These are phyloP conservation scores for Prionchulus punctatus DNA, from an alignment of 2,888 invertebrate species.

Conservation along the genomic window DNA sequence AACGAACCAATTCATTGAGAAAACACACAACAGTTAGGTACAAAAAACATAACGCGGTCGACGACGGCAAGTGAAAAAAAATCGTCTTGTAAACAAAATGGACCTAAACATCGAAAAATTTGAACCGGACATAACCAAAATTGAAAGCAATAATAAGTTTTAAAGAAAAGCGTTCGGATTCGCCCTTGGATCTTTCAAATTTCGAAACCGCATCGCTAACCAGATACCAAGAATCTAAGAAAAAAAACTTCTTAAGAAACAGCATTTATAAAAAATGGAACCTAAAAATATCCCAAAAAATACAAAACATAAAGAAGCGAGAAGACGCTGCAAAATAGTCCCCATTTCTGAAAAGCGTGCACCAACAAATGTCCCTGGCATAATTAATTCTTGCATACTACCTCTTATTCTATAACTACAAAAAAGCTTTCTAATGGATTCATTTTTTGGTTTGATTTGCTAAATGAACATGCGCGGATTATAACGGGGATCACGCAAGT, in stretches of 20 bases:
- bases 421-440: neutral
- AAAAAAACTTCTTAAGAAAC: constrained; percentile 8
- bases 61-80: too few relatives aligned
- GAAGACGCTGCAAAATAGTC: neutral
- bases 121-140: too few relatives aligned
- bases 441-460: neutral
- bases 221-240: constrained; percentile 87
- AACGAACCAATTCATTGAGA: too few relatives aligned
- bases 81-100: too few relatives aligned
- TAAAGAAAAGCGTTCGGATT: constrained; percentile 12
- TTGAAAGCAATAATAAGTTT: too few relatives aligned
- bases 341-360: neutral
- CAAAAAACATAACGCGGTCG: too few relatives aligned
- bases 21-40: too few relatives aligned
- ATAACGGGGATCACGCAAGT: constrained; percentile 11
- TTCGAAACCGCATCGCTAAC: constrained; percentile 90
- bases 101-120: too few relatives aligned
- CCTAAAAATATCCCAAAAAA: neutral
- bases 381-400: neutral
- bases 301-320: neutral
- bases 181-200: constrained; percentile 86
- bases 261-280: too few relatives aligned
- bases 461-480: constrained; percentile 14
- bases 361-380: neutral
- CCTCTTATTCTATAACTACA: too few relatives aligned